A percentile compares a stretch with the other conserved stretches of the same genome.
Conservation (phyloP, 2,113 vertebrate genomes). For the Bos indicus region DNA sequence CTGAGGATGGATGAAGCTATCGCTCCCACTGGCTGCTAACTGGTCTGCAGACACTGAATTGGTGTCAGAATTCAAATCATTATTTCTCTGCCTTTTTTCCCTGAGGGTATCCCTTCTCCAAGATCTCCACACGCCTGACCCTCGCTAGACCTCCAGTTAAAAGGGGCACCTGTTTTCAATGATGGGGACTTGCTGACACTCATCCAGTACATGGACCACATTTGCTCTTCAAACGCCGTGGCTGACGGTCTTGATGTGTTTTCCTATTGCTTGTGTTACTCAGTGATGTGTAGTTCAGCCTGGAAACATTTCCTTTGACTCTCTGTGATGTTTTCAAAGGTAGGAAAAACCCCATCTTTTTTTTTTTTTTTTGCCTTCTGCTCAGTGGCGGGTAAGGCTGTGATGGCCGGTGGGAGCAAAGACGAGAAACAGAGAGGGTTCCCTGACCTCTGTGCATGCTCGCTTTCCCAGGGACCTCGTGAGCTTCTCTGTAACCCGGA, state of each 20-base stretch:
- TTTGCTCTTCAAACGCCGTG: not conserved
- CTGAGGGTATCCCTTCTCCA: not conserved
- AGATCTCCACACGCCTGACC: not conserved
- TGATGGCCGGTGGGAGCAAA: not conserved
- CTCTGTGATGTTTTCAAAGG: conserved; percentile 45
- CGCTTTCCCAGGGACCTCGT: fast-evolving
- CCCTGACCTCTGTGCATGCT: fast-evolving
- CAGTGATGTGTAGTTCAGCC: not conserved
- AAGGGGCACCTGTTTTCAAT: not conserved
- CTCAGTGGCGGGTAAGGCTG: not conserved
- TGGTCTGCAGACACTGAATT: fast-evolving
- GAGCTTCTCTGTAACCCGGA: not conserved
- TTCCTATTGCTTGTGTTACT: not conserved
- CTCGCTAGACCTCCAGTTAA: not conserved
- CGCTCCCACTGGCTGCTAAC: fast-evolving
- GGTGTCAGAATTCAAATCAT: not conserved
- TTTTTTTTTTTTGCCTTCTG: not conserved
- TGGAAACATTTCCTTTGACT: not conserved
- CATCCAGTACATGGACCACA: fast-evolving
- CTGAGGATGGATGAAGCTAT: fast-evolving
- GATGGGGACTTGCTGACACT: not conserved
- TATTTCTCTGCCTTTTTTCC: not conserved
- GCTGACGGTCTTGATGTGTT: not conserved
- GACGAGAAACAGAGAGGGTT: not conserved
- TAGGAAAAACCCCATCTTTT: not conserved